Conservation (phyloP, 2,113 vertebrate species). For the Odocoileus virginianus region DNA sequence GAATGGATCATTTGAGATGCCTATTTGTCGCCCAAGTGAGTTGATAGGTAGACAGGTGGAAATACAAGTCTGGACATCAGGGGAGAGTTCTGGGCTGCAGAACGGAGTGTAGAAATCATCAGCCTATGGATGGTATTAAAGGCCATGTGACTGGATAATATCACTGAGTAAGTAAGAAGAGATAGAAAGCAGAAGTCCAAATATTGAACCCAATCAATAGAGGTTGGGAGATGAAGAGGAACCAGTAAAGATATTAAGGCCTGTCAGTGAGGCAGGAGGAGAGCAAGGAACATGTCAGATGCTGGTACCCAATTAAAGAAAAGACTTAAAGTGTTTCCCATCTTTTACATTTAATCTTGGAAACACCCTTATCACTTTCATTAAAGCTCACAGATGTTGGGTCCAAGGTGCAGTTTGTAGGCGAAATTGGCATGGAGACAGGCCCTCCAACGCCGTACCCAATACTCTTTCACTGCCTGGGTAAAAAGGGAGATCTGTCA, state of each 20-base stretch:
- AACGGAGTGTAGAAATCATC: not conserved
- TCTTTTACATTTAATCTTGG: not conserved
- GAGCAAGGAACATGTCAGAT: not conserved
- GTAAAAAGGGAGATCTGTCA: not conserved
- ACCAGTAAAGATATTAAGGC: not conserved
- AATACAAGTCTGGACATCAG: not conserved
- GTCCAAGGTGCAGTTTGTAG: not conserved
- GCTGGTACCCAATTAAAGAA: not conserved
- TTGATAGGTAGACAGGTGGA: not conserved
- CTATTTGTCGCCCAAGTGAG: not conserved
- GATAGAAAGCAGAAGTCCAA: not conserved
- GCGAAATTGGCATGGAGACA: not conserved
- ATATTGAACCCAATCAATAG: not conserved
- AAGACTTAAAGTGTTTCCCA: not conserved
- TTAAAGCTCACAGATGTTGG: not conserved
- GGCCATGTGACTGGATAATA: not conserved
- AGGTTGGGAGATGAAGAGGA: not conserved
- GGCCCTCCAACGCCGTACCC: not conserved
- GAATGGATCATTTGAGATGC: not conserved
- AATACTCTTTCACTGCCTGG: not conserved
- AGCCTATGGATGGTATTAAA: not conserved
- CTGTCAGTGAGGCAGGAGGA: not conserved
- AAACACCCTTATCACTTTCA: not conserved
- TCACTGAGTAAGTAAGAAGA: not conserved
- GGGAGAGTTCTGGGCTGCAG: not conserved